phyloP scores from a whole-genome alignment of 2,888 invertebrate species.

The Selenia dentaria region DNA sequence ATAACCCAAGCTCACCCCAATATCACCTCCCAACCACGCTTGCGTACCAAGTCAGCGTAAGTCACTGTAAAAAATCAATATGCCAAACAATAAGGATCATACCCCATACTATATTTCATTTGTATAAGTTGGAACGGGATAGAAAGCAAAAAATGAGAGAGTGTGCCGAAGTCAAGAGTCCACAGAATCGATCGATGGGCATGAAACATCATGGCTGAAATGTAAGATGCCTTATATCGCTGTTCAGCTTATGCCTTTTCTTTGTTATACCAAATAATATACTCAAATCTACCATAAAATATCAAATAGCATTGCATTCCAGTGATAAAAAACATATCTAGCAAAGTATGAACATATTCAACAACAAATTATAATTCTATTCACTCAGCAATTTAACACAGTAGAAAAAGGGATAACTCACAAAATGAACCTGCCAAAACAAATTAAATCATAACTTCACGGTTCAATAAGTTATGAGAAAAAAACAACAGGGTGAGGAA shows the following conservation, averaged over 20 bases:
- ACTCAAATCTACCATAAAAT: conserved; percentile 39
- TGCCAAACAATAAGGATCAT: conserved; percentile 72
- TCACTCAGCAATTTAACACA: conserved; percentile 31
- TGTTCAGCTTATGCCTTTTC: too few species aligned
- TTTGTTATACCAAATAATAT: too few species aligned
- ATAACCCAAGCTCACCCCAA: conserved; percentile 32
- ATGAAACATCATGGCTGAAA: conserved; percentile 41
- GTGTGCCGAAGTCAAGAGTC: conserved; percentile 77
- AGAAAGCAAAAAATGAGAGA: conserved; percentile 65
- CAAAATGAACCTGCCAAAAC: conserved; percentile 78
- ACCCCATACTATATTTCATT: conserved; percentile 57
- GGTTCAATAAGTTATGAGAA: conserved; percentile 64
- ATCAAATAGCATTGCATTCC: conserved; percentile 60
- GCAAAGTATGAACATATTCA: conserved; percentile 18
- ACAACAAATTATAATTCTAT: conserved; percentile 29
- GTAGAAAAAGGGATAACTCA: conserved; percentile 48
- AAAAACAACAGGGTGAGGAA: conserved; percentile 59
- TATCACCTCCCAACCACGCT: conserved; percentile 34
- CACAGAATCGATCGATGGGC: conserved; percentile 73
- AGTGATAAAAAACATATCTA: conserved; percentile 24
- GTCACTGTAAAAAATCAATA: conserved; percentile 77
- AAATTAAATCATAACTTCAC: conserved; percentile 82
- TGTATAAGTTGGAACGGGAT: conserved; percentile 65
- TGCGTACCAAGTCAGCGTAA: conserved; percentile 48
- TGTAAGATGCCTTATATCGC: too few species aligned